Percentiles rank a stretch among this genome's conserved stretches.
Conservation (phyloP, 1,140 invertebrate genomes). For the Ostrea edulis region DNA sequence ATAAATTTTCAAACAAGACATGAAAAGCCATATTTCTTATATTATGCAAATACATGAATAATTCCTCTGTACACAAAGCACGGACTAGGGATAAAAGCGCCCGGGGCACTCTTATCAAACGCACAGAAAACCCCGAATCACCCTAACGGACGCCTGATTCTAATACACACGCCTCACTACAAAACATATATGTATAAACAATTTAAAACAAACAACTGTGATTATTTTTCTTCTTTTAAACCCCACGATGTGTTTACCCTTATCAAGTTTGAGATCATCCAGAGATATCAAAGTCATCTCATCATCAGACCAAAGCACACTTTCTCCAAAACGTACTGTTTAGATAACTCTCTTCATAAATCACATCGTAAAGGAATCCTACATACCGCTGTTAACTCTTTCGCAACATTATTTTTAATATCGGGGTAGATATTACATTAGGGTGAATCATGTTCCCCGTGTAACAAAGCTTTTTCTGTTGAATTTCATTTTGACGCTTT, state of each 20-base stretch:
- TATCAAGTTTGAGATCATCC: not conserved
- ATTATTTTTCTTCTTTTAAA: conserved; percentile 29
- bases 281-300: not conserved
- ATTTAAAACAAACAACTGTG: conserved; percentile 13
- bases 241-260: conserved; percentile 19
- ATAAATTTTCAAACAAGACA: conserved; percentile 33
- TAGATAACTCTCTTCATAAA: conserved; percentile 10
- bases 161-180: conserved; percentile 9
- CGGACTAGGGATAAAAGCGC: not conserved
- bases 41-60: conserved; percentile 30
- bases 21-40: conserved; percentile 35
- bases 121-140: not conserved
- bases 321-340: not conserved
- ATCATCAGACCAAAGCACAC: not conserved
- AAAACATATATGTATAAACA: conserved; percentile 21
- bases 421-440: not conserved
- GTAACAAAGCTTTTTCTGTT: not conserved
- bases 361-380: not conserved
- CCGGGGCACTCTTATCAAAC: conserved; percentile 18
- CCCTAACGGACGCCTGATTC: not conserved
- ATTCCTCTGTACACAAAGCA: conserved; percentile 27
- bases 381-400: not conserved
- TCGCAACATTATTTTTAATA: not conserved
- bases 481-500: not conserved
- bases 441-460: not conserved